Evolutionary conservation across 1,140 invertebrate species (phyloP).

Genomic region (Acromyrmex heyeri): DNA sequence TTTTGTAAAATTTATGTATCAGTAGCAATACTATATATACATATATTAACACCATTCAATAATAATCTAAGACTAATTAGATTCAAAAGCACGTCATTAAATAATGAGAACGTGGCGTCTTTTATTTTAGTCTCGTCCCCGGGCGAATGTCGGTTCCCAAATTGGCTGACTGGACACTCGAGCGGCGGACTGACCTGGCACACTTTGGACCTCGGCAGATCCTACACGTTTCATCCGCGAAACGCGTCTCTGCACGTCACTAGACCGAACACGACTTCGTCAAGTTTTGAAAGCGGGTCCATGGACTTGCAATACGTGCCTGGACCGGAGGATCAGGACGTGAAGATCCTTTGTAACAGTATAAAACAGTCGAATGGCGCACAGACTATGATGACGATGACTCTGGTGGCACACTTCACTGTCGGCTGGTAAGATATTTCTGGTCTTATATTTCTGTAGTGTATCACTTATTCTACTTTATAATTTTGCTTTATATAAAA

Average conservation of each 20-base stretch:
- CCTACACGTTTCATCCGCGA: slow-evolving; percentile 91
- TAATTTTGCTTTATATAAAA: not conserved
- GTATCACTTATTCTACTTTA: not conserved
- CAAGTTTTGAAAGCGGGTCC: slow-evolving; percentile 79
- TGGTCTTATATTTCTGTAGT: not conserved
- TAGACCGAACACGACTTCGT: slow-evolving; percentile 81
- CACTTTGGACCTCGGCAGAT: slow-evolving; percentile 91
- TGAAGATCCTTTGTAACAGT: slow-evolving; percentile 90
- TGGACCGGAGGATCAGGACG: slow-evolving; percentile 88
- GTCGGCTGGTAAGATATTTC: slow-evolving; percentile 90
- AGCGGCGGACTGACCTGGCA: slow-evolving; percentile 89
- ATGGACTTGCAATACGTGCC: slow-evolving; percentile 85
- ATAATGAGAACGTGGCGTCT: slow-evolving; percentile 34
- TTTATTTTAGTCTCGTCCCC: slow-evolving; percentile 84
- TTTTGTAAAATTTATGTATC: too few species aligned
- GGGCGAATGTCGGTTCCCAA: slow-evolving; percentile 90
- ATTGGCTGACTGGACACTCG: slow-evolving; percentile 91
- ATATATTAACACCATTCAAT: too few species aligned
- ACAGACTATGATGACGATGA: slow-evolving; percentile 88
- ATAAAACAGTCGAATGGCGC: slow-evolving; percentile 88
- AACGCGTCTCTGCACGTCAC: slow-evolving; percentile 91
- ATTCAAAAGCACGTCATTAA: slow-evolving; percentile 20
- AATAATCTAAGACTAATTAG: not conserved
- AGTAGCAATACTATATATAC: too few species aligned
- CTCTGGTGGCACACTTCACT: slow-evolving; percentile 91